Evolutionary conservation across 2,113 vertebrate genomes (phyloP).

Genomic region (Paradoxurus hermaphroditus): DNA sequence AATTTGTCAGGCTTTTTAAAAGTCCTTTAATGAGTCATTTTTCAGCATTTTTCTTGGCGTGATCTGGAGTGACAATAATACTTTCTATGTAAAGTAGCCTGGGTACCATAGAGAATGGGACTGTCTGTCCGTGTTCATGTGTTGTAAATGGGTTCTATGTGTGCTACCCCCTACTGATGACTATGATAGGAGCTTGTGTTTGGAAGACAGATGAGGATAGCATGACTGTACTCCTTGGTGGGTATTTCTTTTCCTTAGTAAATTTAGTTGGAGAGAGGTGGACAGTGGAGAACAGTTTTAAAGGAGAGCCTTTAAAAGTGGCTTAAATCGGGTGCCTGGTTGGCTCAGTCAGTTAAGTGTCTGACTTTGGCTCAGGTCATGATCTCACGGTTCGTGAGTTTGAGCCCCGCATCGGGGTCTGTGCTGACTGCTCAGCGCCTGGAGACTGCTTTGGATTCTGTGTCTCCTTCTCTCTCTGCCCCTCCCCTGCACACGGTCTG

Average conservation of each 20-base stretch:
- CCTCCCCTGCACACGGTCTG: too few relatives aligned
- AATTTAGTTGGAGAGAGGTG: not conserved
- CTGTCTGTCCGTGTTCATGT: not conserved
- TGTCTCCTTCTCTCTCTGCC: too few relatives aligned
- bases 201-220: not conserved
- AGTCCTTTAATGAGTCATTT: not conserved
- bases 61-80: not conserved
- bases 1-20: not conserved
- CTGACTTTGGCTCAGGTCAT: too few relatives aligned
- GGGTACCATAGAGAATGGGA: not conserved
- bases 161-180: not conserved
- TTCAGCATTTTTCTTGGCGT: not conserved
- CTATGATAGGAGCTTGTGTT: not conserved
- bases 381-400: too few relatives aligned
- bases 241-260: not conserved
- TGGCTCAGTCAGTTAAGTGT: too few relatives aligned
- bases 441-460: too few relatives aligned
- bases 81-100: not conserved
- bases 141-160: not conserved
- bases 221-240: not conserved
- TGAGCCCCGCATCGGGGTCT: too few relatives aligned
- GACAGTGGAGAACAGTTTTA: not conserved
- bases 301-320: not conserved
- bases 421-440: too few relatives aligned
- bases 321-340: not conserved